Evolutionary conservation across 2,113 vertebrate genomes (phyloP), one percentile per base, ranked within the genome.

Genomic region (Nerophis lumbriciformis): DNA sequence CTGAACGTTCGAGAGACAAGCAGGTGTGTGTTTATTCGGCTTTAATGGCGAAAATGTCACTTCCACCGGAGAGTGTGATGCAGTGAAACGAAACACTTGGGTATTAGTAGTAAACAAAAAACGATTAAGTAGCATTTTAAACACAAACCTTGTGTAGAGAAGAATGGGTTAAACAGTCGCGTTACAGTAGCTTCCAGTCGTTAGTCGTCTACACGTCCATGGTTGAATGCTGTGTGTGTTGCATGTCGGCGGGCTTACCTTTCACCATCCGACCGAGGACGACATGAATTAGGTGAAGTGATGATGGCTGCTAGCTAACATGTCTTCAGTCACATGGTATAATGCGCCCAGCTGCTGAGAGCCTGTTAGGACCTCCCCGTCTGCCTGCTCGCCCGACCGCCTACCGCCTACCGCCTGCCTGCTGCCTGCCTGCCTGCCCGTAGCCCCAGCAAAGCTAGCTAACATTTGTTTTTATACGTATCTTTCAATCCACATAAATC

Each of bases 281-380:
- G 70, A 70, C 80, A 77, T 85, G 87, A 83, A 84, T 85, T 77
- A 65, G 79, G 74, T 75, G 82, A 88, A 88, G 84, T 82, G 85
- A 79, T 79, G 85, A 90, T 86, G 90, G 86, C 89, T 88, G 84
- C 88, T 80, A 85, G 71, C 77, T 83, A 84, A 81, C 88, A 79
- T 81, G 82, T 68, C 83, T 65, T 53, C 6, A 44, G 52, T 92
- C 92, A 92, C 92, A 89, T 92, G 92, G 84, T 88, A 44, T 85
- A 89, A 85, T 76, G 83, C 89, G 85, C 88, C 83, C 91, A 91
- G 90, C 90, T 83, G 85, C 87, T 78, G 42, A 58, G 56, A 53
- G 84, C 83, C 21, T 11, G 16, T 85, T 87, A 79, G 85, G 80
- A 79, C 87, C 89, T 79, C 88, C 86, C 86, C 36, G 39, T 71